Percentiles rank a stretch among this genome's conserved stretches.
Evolutionary conservation across 2,797 vertebrate genomes (phyloP).

Genomic region (Chelmon rostratus): DNA sequence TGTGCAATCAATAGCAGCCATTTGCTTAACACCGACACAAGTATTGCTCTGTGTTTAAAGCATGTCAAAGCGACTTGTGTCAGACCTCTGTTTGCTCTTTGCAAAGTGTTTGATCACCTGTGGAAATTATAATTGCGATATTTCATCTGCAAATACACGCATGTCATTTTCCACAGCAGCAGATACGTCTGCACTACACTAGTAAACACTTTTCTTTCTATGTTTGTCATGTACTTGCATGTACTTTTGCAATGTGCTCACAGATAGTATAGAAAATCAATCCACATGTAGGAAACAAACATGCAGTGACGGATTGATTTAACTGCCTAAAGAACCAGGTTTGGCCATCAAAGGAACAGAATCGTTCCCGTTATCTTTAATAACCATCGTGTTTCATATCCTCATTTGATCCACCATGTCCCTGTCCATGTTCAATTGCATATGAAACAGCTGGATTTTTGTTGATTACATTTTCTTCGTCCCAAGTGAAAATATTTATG

Average conservation of each 20-base stretch:
- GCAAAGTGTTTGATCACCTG: slow-evolving; percentile 79
- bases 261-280: not conserved
- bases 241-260: slow-evolving; percentile 11
- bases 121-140: slow-evolving; percentile 69
- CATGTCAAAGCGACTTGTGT: slow-evolving; percentile 20
- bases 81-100: slow-evolving; percentile 70
- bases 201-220: slow-evolving; percentile 22
- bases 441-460: slow-evolving; percentile 68
- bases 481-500: slow-evolving; percentile 69
- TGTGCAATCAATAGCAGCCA: slow-evolving; percentile 29
- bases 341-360: not conserved
- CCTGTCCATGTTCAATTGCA: slow-evolving; percentile 3
- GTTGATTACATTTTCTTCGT: slow-evolving; percentile 67
- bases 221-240: slow-evolving; percentile 17
- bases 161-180: slow-evolving; percentile 39
- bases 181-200: slow-evolving; percentile 18
- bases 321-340: not conserved
- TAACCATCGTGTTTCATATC: slow-evolving; percentile 15
- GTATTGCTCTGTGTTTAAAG: slow-evolving; percentile 49
- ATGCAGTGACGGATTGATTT: not conserved
- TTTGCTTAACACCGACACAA: slow-evolving; percentile 49
- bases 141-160: slow-evolving; percentile 72
- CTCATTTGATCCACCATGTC: slow-evolving; percentile 25
- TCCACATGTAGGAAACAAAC: not conserved
- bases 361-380: slow-evolving; percentile 12